Conservation (phyloP, 1,140 invertebrate species). For the Drosophila santomea region DNA sequence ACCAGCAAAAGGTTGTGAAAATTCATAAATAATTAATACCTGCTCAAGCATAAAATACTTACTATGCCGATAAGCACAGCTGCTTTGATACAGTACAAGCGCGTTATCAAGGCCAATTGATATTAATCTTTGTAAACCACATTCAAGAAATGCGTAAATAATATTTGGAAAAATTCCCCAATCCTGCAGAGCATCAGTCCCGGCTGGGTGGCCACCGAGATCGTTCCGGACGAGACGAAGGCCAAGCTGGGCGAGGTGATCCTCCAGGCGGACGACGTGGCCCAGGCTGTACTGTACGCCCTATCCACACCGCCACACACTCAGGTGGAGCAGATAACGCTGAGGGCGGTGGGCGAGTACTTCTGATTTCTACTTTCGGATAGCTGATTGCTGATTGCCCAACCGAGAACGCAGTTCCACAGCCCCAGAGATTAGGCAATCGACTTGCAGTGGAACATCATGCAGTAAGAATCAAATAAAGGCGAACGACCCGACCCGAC, state of each 20-base stretch:
- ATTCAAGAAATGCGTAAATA: background rate
- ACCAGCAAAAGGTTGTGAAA: background rate
- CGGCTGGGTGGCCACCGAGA: conserved; percentile 87
- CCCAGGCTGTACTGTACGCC: conserved; percentile 86
- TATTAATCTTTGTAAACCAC: background rate
- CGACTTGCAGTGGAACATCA: conserved; percentile 33
- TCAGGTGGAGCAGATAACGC: conserved; percentile 86
- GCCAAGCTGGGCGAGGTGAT: conserved; percentile 61
- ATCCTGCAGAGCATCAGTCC: conserved; percentile 86
- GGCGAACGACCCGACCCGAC: conserved; percentile 35
- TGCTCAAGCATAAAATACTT: background rate
- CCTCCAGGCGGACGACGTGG: conserved; percentile 85
- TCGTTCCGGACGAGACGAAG: conserved; percentile 80
- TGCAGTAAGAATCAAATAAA: conserved; percentile 57
- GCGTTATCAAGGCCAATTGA: background rate
- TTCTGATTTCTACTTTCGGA: conserved; percentile 14
- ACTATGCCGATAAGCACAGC: background rate
- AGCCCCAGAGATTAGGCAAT: conserved; percentile 22
- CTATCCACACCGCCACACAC: conserved; percentile 87
- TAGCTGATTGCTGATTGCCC: too few relatives aligned
- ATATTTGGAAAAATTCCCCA: background rate
- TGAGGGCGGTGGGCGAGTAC: conserved; percentile 82
- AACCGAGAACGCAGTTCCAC: too few relatives aligned
- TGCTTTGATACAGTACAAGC: background rate
- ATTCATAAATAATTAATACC: background rate